Conservation (phyloP, 1,140 invertebrate species). For the Zaprionus davidi region DNA sequence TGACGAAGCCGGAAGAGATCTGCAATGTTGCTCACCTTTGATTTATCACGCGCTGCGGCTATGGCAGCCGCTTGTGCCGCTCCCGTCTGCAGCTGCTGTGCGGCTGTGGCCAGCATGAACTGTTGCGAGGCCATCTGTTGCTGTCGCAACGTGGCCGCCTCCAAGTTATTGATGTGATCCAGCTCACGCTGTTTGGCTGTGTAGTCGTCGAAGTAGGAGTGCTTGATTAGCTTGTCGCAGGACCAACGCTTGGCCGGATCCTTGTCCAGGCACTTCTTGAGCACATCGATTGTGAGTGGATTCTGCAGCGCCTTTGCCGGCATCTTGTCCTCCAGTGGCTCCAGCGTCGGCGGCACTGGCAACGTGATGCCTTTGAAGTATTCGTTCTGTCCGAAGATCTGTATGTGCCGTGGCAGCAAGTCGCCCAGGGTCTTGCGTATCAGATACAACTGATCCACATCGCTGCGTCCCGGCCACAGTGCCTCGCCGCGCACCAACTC, state of each 20-base stretch:
- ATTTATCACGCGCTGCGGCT: conserved; percentile 77
- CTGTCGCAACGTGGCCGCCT: conserved; percentile 71
- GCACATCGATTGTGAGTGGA: conserved; percentile 91
- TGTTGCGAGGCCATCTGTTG: conserved; percentile 75
- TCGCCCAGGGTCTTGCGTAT: conserved; percentile 96
- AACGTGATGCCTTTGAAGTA: conserved; percentile 96
- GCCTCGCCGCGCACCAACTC: conserved; percentile 98
- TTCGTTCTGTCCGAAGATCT: conserved; percentile 97
- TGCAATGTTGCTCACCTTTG: conserved; percentile 64
- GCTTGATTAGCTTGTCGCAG: conserved; percentile 94
- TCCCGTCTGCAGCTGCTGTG: conserved; percentile 72
- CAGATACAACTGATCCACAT: conserved; percentile 98
- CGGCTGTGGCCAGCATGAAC: conserved; percentile 70
- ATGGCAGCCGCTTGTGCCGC: conserved; percentile 69
- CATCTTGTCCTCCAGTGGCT: conserved; percentile 93
- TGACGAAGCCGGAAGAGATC: not conserved
- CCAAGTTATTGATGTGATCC: conserved; percentile 72
- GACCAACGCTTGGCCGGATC: conserved; percentile 96
- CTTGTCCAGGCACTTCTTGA: conserved; percentile 97
- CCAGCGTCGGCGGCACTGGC: conserved; percentile 95
- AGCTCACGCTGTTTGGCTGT: conserved; percentile 79
- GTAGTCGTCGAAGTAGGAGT: conserved; percentile 86
- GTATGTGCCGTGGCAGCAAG: conserved; percentile 95
- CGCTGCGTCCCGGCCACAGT: conserved; percentile 98
- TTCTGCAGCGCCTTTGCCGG: conserved; percentile 88